Conservation (phyloP, 2,888 invertebrate genomes). For the Melipona bicolor region DNA sequence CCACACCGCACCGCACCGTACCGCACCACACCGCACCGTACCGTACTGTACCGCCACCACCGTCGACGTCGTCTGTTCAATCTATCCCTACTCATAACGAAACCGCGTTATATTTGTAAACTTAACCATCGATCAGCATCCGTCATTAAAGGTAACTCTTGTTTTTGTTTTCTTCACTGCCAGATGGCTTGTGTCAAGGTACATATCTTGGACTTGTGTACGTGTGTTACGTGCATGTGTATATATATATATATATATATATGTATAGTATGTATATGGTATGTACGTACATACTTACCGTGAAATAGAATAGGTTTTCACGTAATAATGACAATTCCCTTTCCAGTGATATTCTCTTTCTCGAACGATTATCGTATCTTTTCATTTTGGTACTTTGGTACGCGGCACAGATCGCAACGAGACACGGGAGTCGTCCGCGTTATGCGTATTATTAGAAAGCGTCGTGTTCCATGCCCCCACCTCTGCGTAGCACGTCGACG, state of each 20-base stretch:
- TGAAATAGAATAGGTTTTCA: too few relatives aligned
- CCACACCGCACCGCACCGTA: conserved; percentile 7
- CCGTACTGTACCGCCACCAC: conserved; percentile 1
- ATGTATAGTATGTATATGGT: background rate
- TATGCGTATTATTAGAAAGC: conserved; percentile 57
- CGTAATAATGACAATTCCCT: too few relatives aligned
- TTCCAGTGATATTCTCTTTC: background rate
- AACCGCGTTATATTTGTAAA: conserved; percentile 74
- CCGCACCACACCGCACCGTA: background rate
- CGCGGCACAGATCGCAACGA: conserved; percentile 32
- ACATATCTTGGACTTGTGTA: background rate
- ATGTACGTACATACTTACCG: background rate
- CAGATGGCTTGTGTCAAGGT: conserved; percentile 37
- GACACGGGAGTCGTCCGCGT: conserved; percentile 17
- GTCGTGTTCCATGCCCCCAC: conserved; percentile 18
- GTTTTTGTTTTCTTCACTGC: conserved; percentile 46
- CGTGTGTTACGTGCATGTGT: background rate
- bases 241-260: background rate
- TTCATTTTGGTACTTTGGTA: conserved; percentile 8
- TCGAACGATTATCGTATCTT: conserved; percentile 8
- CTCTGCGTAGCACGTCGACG: conserved; percentile 1
- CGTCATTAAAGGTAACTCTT: conserved; percentile 60
- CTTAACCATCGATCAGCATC: conserved; percentile 73
- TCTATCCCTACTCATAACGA: conserved; percentile 33
- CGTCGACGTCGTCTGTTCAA: conserved; percentile 46